A percentile compares a stretch with the other conserved stretches of the same genome.
These are phyloP conservation scores for Pelmatolapia mariae DNA, from an alignment of 2,113 vertebrate genomes.

Conservation along the genomic window DNA sequence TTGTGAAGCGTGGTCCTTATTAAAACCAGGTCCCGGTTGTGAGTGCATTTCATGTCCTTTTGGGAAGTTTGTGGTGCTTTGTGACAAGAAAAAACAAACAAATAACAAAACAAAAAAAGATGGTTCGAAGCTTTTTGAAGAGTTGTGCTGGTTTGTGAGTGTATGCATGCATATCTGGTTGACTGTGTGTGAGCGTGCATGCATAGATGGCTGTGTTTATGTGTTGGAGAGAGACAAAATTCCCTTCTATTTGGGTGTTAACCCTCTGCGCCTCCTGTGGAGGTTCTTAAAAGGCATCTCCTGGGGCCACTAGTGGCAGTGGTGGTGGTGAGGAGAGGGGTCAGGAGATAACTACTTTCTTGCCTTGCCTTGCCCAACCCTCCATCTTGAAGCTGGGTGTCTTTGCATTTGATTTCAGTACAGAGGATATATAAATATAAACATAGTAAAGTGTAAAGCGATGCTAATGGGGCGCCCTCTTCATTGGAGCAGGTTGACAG, in stretches of 20 bases:
- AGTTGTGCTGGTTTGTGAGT: conserved; percentile 27
- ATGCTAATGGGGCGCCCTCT: conserved; percentile 5
- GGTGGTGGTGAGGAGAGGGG: background rate
- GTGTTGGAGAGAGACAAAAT: conserved; percentile 45
- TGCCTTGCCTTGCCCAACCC: background rate
- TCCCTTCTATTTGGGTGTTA: conserved; percentile 63
- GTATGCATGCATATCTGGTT: background rate
- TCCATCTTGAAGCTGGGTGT: conserved; percentile 21
- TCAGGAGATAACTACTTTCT: conserved; percentile 3
- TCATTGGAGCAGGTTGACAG: background rate
- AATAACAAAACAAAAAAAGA: background rate
- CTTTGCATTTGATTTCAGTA: conserved; percentile 10
- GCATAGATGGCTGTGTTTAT: conserved; percentile 17
- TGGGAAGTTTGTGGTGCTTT: conserved; percentile 29
- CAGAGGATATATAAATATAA: background rate
- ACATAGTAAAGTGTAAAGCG: background rate
- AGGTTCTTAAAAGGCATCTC: conserved; percentile 70
- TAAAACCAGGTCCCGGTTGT: background rate
- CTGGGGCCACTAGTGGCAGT: conserved; percentile 16
- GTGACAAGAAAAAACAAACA: background rate
- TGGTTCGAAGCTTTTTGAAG: conserved; percentile 31
- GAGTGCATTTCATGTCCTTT: background rate
- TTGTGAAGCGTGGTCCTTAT: background rate
- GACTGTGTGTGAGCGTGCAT: conserved; percentile 19
- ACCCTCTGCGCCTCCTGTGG: conserved; percentile 75